A percentile compares a stretch with the other conserved stretches of the same genome.
phyloP scores from a whole-genome alignment of 1,140 invertebrate genomes.

The silkworm (Bombyx mori) region DNA sequence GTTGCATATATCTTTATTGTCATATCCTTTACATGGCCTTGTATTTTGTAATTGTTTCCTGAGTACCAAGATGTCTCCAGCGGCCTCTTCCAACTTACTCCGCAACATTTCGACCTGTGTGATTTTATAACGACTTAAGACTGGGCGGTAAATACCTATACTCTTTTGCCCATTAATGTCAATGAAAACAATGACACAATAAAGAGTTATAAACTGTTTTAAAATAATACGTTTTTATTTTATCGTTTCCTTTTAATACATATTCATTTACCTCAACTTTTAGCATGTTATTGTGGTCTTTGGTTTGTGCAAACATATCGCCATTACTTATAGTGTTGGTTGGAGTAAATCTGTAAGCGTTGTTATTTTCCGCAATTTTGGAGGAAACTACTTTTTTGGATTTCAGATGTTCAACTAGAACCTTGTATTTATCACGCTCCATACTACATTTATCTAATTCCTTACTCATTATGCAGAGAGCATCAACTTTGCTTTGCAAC shows the following conservation, averaged over 20 bases:
- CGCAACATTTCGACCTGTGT: conserved; percentile 41
- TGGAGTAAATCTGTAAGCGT: conserved; percentile 39
- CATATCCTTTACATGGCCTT: conserved; percentile 1
- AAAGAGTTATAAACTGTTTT: not conserved
- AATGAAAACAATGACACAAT: too few species aligned
- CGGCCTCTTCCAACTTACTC: conserved; percentile 52
- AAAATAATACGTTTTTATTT: not conserved
- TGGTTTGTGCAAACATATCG: conserved; percentile 62
- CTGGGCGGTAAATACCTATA: too few species aligned
- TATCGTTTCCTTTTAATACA: too few species aligned
- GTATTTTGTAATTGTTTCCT: conserved; percentile 49
- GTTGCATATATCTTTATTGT: conserved; percentile 23
- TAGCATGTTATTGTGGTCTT: conserved; percentile 62
- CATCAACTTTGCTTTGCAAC: conserved; percentile 85
- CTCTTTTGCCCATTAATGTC: too few species aligned
- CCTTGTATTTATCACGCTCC: conserved; percentile 85
- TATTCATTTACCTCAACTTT: conserved; percentile 52
- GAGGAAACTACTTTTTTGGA: conserved; percentile 68
- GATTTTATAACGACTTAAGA: too few species aligned
- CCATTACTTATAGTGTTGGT: conserved; percentile 57
- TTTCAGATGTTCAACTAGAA: conserved; percentile 85
- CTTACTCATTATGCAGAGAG: conserved; percentile 80
- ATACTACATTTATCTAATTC: conserved; percentile 84
- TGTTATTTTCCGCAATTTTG: conserved; percentile 23
- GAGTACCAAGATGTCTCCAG: conserved; percentile 49